phyloP scores from a whole-genome alignment of 1,140 invertebrate species.

The Ctenoplectra terminalis region DNA sequence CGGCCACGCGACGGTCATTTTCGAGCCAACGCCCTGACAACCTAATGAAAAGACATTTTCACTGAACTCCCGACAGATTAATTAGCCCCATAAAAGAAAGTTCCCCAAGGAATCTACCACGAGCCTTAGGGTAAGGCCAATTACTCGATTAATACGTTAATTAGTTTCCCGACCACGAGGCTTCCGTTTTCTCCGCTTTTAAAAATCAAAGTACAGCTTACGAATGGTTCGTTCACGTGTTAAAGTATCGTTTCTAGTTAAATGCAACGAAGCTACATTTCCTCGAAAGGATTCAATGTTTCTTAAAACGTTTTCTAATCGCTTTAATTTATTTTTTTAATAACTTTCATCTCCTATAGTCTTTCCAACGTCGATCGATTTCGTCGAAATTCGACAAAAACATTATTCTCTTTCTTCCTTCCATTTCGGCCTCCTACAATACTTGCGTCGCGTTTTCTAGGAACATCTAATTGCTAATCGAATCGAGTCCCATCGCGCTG shows the following conservation, averaged over 20 bases:
- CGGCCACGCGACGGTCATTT: neutral
- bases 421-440: too few relatives aligned
- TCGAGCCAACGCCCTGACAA: neutral
- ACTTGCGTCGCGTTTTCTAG: too few relatives aligned
- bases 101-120: neutral
- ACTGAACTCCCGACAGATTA: slow-evolving; percentile 23
- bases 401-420: too few relatives aligned
- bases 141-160: slow-evolving; percentile 43
- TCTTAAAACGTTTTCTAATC: neutral
- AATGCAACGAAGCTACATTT: neutral
- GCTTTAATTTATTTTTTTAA: neutral
- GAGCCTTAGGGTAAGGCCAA: slow-evolving; percentile 15
- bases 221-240: neutral
- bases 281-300: neutral
- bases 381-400: too few relatives aligned
- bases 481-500: neutral
- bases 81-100: slow-evolving; percentile 14
- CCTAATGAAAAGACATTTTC: neutral
- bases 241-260: neutral
- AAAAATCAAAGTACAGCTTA: neutral
- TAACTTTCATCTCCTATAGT: too few relatives aligned
- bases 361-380: too few relatives aligned
- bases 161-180: neutral
- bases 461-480: neutral
- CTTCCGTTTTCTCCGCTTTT: neutral